These are phyloP conservation scores for Miichthys miiuy DNA, from an alignment of 2,797 vertebrate genomes.

Conservation along the genomic window DNA sequence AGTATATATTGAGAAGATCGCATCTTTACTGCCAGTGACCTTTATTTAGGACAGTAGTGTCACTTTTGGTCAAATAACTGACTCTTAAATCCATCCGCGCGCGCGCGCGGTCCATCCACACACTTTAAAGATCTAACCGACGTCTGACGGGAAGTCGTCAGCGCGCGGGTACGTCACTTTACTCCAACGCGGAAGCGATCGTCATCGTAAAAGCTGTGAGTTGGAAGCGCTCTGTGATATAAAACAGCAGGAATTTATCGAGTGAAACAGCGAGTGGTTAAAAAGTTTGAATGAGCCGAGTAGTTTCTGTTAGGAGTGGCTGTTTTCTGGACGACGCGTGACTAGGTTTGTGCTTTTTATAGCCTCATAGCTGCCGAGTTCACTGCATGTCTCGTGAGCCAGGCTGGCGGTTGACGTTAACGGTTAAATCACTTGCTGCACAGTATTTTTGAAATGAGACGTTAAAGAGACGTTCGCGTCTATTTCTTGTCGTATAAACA, in stretches of 20 bases:
- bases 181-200: constrained; percentile 79
- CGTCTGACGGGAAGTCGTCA: constrained; percentile 62
- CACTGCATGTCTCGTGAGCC: constrained; percentile 50
- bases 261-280: background rate
- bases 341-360: background rate
- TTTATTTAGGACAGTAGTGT: background rate
- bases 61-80: background rate
- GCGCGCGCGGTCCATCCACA: constrained; percentile 14
- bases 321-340: constrained; percentile 7
- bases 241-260: constrained; percentile 5
- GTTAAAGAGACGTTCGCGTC: background rate
- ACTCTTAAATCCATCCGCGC: no score
- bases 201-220: constrained; percentile 85
- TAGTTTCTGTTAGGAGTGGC: background rate
- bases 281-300: constrained; percentile 58
- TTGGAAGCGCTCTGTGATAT: constrained; percentile 76
- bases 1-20: background rate
- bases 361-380: constrained; percentile 22
- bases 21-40: background rate
- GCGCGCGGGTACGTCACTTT: constrained; percentile 60
- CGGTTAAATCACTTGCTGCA: constrained; percentile 22
- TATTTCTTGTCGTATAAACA: rapidly evolving
- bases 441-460: background rate
- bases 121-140: constrained; percentile 31
- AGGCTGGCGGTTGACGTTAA: constrained; percentile 21